Conservation (phyloP, 2,113 vertebrate genomes). For the Progne subis region DNA sequence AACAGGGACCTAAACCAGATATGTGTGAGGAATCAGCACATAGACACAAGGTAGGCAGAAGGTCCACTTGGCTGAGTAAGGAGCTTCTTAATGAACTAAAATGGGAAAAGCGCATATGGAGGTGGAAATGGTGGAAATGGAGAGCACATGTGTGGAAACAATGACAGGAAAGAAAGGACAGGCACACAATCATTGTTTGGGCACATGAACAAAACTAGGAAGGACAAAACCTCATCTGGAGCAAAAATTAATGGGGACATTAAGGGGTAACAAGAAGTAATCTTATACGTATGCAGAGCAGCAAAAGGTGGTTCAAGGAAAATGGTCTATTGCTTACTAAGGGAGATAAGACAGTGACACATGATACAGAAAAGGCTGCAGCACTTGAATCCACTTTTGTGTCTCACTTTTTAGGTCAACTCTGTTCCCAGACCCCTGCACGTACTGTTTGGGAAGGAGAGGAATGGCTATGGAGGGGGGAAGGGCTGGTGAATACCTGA, state of each 20-base stretch:
- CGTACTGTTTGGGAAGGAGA: background rate
- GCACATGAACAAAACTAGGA: slow-evolving; percentile 11
- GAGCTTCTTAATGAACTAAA: background rate
- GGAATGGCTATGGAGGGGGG: background rate
- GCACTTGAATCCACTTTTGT: background rate
- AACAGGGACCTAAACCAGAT: background rate
- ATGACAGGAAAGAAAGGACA: background rate
- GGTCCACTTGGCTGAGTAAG: background rate
- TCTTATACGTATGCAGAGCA: background rate
- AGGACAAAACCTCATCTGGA: background rate
- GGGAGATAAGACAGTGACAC: background rate
- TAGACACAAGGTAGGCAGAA: background rate
- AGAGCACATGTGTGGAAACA: background rate
- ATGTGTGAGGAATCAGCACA: background rate
- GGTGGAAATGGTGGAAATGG: slow-evolving; percentile 20
- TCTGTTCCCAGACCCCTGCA: background rate
- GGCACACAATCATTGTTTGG: background rate
- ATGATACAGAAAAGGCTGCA: background rate
- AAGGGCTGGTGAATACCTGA: background rate
- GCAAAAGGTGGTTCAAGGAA: background rate
- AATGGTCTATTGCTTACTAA: background rate
- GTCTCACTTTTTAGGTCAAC: background rate
- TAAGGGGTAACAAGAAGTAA: background rate
- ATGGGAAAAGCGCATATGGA: slow-evolving; percentile 6
- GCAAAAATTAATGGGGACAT: background rate